A percentile compares a stretch with the other conserved stretches of the same genome.
phyloP scores from a whole-genome alignment of 1,140 invertebrate genomes.

The Achroia grisella region DNA sequence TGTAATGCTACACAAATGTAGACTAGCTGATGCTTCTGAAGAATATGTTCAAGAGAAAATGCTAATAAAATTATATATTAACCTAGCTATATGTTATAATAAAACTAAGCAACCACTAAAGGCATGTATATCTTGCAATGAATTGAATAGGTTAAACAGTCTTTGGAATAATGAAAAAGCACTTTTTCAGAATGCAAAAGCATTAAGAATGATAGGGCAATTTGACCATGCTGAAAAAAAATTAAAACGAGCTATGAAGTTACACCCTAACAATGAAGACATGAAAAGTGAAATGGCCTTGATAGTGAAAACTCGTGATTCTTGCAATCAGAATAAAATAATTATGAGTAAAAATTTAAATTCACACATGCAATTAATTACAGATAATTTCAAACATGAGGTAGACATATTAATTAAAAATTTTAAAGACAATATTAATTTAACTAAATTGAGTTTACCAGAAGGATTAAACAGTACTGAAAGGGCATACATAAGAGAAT shows the following conservation, averaged over 20 bases:
- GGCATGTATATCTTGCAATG: slow-evolving; percentile 75
- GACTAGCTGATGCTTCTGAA: slow-evolving; percentile 76
- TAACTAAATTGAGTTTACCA: slow-evolving; percentile 43
- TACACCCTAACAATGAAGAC: slow-evolving; percentile 34
- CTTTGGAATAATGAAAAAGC: slow-evolving; percentile 74
- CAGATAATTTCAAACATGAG: slow-evolving; percentile 52
- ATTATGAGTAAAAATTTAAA: slow-evolving; percentile 10
- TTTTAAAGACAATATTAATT: slow-evolving; percentile 48
- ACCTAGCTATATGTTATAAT: slow-evolving; percentile 82
- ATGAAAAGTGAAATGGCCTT: slow-evolving; percentile 36
- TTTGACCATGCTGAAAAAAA: slow-evolving; percentile 51
- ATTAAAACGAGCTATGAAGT: slow-evolving; percentile 38
- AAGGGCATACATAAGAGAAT: slow-evolving; percentile 49
- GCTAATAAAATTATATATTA: slow-evolving; percentile 78
- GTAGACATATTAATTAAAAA: slow-evolving; percentile 44
- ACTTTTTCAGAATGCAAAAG: slow-evolving; percentile 76
- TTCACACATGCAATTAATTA: slow-evolving; percentile 14
- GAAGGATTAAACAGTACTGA: slow-evolving; percentile 37
- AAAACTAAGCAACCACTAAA: slow-evolving; percentile 74
- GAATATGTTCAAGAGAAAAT: slow-evolving; percentile 75
- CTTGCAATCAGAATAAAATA: slow-evolving; percentile 26
- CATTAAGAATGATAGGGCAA: slow-evolving; percentile 73
- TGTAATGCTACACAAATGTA: slow-evolving; percentile 56
- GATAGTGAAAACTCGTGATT: slow-evolving; percentile 27
- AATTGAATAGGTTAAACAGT: slow-evolving; percentile 62